phyloP scores from a whole-genome alignment of 2,113 vertebrate species.

The Datnioides undecimradiatus region DNA sequence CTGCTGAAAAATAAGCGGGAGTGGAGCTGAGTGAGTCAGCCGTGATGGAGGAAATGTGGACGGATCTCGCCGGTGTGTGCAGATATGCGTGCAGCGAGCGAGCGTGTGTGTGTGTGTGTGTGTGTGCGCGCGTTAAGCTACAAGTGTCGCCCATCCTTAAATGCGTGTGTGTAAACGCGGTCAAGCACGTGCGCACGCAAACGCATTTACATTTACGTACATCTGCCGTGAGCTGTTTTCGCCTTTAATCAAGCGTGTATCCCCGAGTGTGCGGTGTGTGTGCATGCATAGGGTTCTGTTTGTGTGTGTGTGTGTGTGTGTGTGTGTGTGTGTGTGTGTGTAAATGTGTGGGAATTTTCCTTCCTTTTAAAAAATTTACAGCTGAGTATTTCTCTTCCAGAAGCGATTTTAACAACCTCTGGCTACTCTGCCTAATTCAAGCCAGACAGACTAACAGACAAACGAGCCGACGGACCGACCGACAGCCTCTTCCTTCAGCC shows the following conservation, averaged over 20 bases:
- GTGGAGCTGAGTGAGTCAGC: slow-evolving; percentile 53
- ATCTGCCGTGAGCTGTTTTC: slow-evolving; percentile 31
- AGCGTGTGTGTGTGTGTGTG: slow-evolving; percentile 18
- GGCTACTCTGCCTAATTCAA: slow-evolving; percentile 87
- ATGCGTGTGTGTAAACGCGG: neutral
- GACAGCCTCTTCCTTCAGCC: slow-evolving; percentile 39
- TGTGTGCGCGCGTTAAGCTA: slow-evolving; percentile 1
- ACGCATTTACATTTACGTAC: slow-evolving; percentile 35
- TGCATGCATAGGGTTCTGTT: slow-evolving; percentile 34
- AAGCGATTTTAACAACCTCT: slow-evolving; percentile 85
- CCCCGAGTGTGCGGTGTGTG: slow-evolving; percentile 18
- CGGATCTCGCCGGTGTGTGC: slow-evolving; percentile 27
- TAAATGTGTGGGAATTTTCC: slow-evolving; percentile 85
- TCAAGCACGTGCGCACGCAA: neutral
- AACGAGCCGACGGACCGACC: slow-evolving; percentile 33
- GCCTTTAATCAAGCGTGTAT: slow-evolving; percentile 26
- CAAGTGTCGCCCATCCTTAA: neutral
- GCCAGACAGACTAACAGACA: slow-evolving; percentile 78
- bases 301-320: slow-evolving; percentile 40
- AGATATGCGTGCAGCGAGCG: slow-evolving; percentile 26
- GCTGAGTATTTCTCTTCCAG: slow-evolving; percentile 84
- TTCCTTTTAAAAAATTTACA: slow-evolving; percentile 86
- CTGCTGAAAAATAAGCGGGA: slow-evolving; percentile 62
- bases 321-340: slow-evolving; percentile 68
- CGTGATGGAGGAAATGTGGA: slow-evolving; percentile 42